Base-by-base conservation (phyloP, 2,888 invertebrate genomes). In the Aethes cnicana region DNA sequence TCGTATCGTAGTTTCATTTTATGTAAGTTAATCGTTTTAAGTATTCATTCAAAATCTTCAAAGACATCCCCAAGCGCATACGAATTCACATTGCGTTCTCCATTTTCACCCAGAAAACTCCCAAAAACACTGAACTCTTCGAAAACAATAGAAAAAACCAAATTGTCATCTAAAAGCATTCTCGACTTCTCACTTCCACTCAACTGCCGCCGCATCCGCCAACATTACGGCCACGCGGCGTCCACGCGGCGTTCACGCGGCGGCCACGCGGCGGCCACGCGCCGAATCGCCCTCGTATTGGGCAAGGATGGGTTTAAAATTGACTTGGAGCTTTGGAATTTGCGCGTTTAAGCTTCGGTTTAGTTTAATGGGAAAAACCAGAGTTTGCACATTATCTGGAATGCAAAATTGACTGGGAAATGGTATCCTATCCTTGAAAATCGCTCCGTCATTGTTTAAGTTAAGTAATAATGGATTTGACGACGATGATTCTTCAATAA, bases 161-260 rank as follows among this genome's bases (percentile, higher is more conserved):
- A 28, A 43, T 43, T 30, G 18, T 20, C 14, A 14, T 32, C 30
- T 50, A 50, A 50, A 43, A 50, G 53, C 47, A 53, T 57, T 52
- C 36, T 46, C 42, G 57, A 65, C 47, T 65, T 70, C 69, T 69
- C 75, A 70, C 74, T 81, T 78, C 70, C 74, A 81, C 67, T 67
- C 65, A 74, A 81, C 69, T 72, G 66, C 65, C 60, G 69, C 69
- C 74, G 58, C 72, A 68, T 62, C 59, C 57, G 62, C n/a, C n/a
- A 62, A 62, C 75, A 76, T 77, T 79, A n/a, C n/a, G n/a, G n/a
- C n/a, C n/a, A n/a, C n/a, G n/a, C n/a, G n/a, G n/a, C n/a, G n/a
- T n/a, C n/a, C n/a, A n/a, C n/a, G n/a, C n/a, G n/a, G n/a, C n/a
- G n/a, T n/a, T n/a, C 44, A 43, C 43, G 36, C 16, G 39, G 14